Base-by-base conservation (phyloP, 2,888 invertebrate species). In the Hypolimnas misippus region DNA sequence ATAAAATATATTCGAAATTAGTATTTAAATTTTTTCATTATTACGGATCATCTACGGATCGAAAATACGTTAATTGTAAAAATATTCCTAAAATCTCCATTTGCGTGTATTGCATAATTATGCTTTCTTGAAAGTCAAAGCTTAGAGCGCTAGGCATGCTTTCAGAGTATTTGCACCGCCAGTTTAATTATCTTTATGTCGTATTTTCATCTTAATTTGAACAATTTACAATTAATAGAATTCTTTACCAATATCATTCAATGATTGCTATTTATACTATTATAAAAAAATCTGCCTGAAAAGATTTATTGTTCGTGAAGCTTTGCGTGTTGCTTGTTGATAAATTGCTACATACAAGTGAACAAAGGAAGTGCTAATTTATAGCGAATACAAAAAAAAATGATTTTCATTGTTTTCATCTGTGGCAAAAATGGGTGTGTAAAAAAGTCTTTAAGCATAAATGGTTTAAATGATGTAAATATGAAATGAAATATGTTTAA, bases 61-160 rank as follows among this genome's bases (percentile, higher is more conserved):
- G n/a, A n/a, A 12, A 19, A 53, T 21, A 29, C 25, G 17, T 29
- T 7, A n/a, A n/a, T n/a, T n/a, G n/a, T n/a, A n/a, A n/a, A n/a
- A n/a, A 52, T 33, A 52, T 58, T 58, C 58, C 52, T 58, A 58
- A 58, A 44, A 52, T 58, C 52, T 58, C 58, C 21, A 16, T 42
- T 7, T 33, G 2, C 42, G 19, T 52, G 7, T n/a, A n/a, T n/a
- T 58, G 16, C 17, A 12, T 19, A 50, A n/a, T n/a, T n/a, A n/a
- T n/a, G n/a, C n/a, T 58, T 31, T 52, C 1, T 42, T n/a, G 19
- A n/a, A 42, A 42, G 29, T 42, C 42, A 42, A 44, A 25, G 52
- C 42, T 58, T 57, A 35, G 8, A 58, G 19, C 16, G 33, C 16
- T 16, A 19, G 17, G 58, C 58, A 52, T 58, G 58, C 12, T 42